Conservation (phyloP, 1,140 invertebrate species). For the Drosophila arawakana region DNA sequence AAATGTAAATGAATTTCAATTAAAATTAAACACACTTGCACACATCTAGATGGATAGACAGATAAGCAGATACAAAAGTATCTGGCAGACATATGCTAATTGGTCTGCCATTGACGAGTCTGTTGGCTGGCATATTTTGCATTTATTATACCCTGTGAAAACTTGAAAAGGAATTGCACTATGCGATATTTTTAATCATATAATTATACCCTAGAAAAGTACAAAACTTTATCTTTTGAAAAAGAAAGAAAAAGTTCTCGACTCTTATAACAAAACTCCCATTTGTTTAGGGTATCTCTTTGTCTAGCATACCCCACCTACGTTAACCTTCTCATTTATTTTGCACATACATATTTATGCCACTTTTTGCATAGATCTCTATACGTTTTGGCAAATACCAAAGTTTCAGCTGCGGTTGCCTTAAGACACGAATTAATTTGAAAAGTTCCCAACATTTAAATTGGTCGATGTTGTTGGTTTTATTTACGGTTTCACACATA, state of each 20-base stretch:
- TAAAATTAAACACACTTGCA: slow-evolving; percentile 59
- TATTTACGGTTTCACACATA: slow-evolving; percentile 68
- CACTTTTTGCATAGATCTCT: slow-evolving; percentile 23
- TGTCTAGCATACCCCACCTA: too few species aligned
- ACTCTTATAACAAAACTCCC: too few species aligned
- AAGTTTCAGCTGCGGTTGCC: slow-evolving; percentile 47
- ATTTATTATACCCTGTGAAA: slow-evolving; percentile 23
- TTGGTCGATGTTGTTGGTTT: slow-evolving; percentile 23
- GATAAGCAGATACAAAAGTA: slow-evolving; percentile 27
- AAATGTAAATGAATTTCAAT: slow-evolving; percentile 81
- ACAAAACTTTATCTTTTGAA: background rate
- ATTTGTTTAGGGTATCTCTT: background rate
- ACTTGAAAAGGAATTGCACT: too few species aligned
- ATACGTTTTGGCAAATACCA: slow-evolving; percentile 33
- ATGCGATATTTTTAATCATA: too few species aligned
- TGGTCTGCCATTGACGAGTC: slow-evolving; percentile 20
- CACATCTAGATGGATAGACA: slow-evolving; percentile 12
- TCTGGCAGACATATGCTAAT: slow-evolving; percentile 50
- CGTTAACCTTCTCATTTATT: background rate
- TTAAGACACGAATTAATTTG: slow-evolving; percentile 64
- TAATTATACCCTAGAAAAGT: background rate
- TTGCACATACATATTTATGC: slow-evolving; percentile 31
- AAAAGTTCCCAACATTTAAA: slow-evolving; percentile 50
- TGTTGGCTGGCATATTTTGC: slow-evolving; percentile 5
- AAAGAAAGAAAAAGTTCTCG: too few species aligned